Base-by-base conservation (phyloP, 2,113 vertebrate genomes). In the Istiophorus platypterus region DNA sequence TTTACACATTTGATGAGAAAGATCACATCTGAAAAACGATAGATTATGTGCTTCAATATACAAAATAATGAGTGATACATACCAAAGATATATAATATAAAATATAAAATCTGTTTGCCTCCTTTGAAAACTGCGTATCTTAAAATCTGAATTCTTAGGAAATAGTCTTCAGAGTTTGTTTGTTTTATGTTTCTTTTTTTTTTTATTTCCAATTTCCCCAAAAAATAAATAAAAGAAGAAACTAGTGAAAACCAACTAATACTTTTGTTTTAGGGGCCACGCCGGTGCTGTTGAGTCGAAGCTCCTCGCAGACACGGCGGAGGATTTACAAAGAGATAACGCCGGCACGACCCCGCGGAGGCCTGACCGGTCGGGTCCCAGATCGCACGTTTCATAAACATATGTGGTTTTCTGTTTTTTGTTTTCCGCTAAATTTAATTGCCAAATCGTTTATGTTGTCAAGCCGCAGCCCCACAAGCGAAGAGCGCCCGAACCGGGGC, bases 351-450 rank as follows among this genome's bases (percentile, higher is more conserved):
- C 77, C 79, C 86, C 64, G 67, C 26, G 1, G 89, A 89, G 87
- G 79, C 52, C 69, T 15, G 54, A 68, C 80, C 51, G 72, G 82
- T 84, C 79, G 17, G 54, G 3, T 81, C 84, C 70, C 78, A 4
- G 0, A 61, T 61, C 64, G 51, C 77, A 39, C 3, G 22, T 71
- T 58, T 69, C 69, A 34, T 56, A 81, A 88, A 85, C 81, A 68
- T 37, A 18, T 41, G 77, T 64, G 24, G 70, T 77, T 78, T 77
- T 65, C n/a, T n/a, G n/a, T n/a, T n/a, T n/a, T n/a, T n/a, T n/a
- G n/a, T n/a, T n/a, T n/a, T n/a, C n/a, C n/a, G 65, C 83, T 80
- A 22, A 45, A 59, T 76, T 78, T 86, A 79, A 88, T 80, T 68
- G 57, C 57, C 27, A 41, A 84, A 81, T 58, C 26, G 61, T 78